Base-by-base conservation (phyloP, 2,797 vertebrate genomes). In the Loris lydekkerianus region DNA sequence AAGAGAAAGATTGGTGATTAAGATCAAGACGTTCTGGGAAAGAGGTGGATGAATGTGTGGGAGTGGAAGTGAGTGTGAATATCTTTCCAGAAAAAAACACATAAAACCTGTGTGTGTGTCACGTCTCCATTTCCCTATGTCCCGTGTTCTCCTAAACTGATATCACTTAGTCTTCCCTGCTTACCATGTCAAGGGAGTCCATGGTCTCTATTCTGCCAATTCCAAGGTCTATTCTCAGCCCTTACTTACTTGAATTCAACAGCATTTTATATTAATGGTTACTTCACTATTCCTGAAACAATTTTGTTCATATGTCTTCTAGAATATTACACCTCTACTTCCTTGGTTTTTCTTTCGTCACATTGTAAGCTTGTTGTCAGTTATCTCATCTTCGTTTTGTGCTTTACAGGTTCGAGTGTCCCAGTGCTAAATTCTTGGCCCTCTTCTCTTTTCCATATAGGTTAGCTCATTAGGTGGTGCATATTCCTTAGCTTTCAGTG, bases 341-440 rank as follows among this genome's bases (percentile, higher is more conserved):
- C 53, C 23, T 21, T 91, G n/a, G 14, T 43, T 93, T 94, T 94
- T 13, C 18, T 70, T 72, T 76, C 67, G 73, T 65, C 75, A 77
- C 10, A 63, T 1, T 13, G 3, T 46, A 40, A 67, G 10, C 5
- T 73, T 65, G 14, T 75, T 75, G 88, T 88, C 31, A 56, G 18
- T 17, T 25, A 46, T 96, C 1, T 80, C 13, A 56, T 70, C 3
- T 85, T 80, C 17, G 37, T 97, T 91, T 49, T 86, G 21, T 73
- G 3, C 43, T 77, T 75, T 94, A 86, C 37, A 31, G 27, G 40
- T 60, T 94, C 3, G 37, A 75, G 72, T 53, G 10, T 21, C 25
- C 53, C 53, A 63, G 1, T 37, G 5, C 15, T 81, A 56, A 75
- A 23, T 37, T 10, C 6, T 91, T 65, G 5, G 5, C 5, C 34